These are phyloP conservation scores for Amphilophus citrinellus DNA, from an alignment of 2,113 vertebrate species.

Conservation along the genomic window DNA sequence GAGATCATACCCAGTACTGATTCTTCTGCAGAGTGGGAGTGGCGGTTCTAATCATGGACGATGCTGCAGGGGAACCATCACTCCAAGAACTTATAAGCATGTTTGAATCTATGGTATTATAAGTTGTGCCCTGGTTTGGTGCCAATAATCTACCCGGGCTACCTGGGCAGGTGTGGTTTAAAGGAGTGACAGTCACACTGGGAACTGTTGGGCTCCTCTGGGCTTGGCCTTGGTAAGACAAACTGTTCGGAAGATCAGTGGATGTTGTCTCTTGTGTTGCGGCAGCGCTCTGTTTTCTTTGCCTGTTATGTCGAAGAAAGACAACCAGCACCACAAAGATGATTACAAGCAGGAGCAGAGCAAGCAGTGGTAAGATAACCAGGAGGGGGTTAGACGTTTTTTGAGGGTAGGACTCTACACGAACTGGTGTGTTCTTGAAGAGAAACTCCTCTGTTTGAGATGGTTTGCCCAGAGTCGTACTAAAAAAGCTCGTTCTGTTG, in stretches of 20 bases:
- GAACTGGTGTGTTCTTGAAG: slow-evolving; percentile 66
- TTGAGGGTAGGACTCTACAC: slow-evolving; percentile 72
- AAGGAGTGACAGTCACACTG: slow-evolving; percentile 86
- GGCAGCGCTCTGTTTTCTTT: slow-evolving; percentile 77
- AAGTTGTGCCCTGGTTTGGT: slow-evolving; percentile 36
- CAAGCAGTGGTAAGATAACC: slow-evolving; percentile 82
- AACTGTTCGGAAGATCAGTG: slow-evolving; percentile 30
- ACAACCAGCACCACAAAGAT: slow-evolving; percentile 77
- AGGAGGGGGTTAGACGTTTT: slow-evolving; percentile 78
- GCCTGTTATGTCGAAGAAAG: slow-evolving; percentile 79
- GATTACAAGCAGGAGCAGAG: slow-evolving; percentile 81
- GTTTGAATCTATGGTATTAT: slow-evolving; percentile 54
- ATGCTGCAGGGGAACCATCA: slow-evolving; percentile 78
- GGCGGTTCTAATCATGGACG: slow-evolving; percentile 82
- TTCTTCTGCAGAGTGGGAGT: slow-evolving; percentile 84
- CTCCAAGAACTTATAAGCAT: slow-evolving; percentile 79
- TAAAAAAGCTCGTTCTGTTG: slow-evolving; percentile 56
- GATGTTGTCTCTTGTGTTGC: slow-evolving; percentile 52
- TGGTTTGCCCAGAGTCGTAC: slow-evolving; percentile 70
- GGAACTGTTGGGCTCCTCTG: slow-evolving; percentile 83
- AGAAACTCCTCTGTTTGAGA: slow-evolving; percentile 65
- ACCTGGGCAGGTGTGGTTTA: slow-evolving; percentile 69
- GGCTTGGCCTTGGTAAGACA: slow-evolving; percentile 53
- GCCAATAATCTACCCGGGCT: slow-evolving; percentile 65
- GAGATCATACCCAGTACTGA: slow-evolving; percentile 92